A percentile compares a stretch with the other conserved stretches of the same genome.
These are phyloP conservation scores for Saguinus imperator DNA, from an alignment of 2,113 vertebrate species.

Conservation along the genomic window DNA sequence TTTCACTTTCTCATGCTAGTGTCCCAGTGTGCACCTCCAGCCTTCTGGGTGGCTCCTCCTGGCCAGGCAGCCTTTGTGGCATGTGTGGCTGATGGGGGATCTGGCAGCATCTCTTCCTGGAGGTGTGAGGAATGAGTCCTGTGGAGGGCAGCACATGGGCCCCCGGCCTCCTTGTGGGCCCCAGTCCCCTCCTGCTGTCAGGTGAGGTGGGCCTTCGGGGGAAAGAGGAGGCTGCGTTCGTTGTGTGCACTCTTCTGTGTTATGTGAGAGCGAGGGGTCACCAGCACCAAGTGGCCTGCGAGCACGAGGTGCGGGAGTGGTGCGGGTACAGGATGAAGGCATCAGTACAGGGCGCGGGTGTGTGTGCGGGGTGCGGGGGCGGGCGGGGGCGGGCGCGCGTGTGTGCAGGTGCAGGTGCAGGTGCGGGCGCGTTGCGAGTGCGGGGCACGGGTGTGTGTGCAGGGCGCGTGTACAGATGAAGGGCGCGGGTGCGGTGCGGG, in stretches of 20 bases:
- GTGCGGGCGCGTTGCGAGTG: not conserved
- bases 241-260: not conserved
- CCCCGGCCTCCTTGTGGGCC: not conserved
- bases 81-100: too few species aligned
- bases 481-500: not conserved
- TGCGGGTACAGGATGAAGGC: not conserved
- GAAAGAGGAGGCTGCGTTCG: not conserved
- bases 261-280: not conserved
- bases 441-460: not conserved
- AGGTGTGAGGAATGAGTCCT: not conserved
- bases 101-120: not conserved
- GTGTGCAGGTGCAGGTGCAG: not conserved
- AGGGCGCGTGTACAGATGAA: not conserved
- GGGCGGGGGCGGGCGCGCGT: not conserved
- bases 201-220: not conserved
- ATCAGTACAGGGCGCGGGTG: not conserved
- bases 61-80: not conserved
- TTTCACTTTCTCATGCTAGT: not conserved
- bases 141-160: not conserved
- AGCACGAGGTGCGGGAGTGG: not conserved
- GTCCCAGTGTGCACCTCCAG: not conserved
- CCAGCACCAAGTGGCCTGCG: not conserved
- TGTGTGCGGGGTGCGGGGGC: not conserved
- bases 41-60: not conserved
- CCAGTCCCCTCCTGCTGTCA: not conserved